Conservation (phyloP, 1,140 invertebrate species). For the Nomia melanderi region DNA sequence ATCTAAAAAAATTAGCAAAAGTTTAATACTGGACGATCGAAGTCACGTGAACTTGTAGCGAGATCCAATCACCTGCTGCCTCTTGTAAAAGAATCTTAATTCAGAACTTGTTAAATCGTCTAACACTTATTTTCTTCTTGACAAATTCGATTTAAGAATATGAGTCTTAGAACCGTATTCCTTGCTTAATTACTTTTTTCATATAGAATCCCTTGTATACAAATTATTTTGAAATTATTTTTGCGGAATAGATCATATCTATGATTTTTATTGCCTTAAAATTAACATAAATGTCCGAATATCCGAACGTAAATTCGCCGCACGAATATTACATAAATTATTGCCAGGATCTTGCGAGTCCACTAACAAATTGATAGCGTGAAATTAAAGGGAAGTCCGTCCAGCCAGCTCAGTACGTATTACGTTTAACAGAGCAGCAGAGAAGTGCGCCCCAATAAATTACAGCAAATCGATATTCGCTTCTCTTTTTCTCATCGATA, state of each 20-base stretch:
- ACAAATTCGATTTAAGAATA: too few species aligned
- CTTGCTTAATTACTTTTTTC: too few species aligned
- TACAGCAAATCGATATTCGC: background rate
- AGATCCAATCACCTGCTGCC: background rate
- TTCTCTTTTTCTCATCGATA: background rate
- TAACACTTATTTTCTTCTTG: too few species aligned
- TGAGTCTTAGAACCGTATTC: too few species aligned
- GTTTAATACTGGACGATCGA: too few species aligned
- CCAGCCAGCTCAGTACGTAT: background rate
- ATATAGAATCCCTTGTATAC: too few species aligned
- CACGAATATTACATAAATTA: background rate
- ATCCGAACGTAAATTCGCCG: background rate
- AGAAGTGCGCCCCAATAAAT: background rate
- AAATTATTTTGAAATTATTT: too few species aligned
- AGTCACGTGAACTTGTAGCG: background rate
- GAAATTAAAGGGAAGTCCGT: background rate
- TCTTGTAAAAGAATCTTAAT: too few species aligned
- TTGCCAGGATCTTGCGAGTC: background rate
- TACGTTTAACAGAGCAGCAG: background rate
- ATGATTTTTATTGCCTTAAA: too few species aligned
- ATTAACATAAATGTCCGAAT: background rate
- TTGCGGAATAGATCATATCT: too few species aligned
- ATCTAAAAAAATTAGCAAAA: too few species aligned
- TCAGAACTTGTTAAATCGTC: too few species aligned
- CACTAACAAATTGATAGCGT: background rate